Evolutionary conservation across 2,113 vertebrate species (phyloP).

Genomic region (Platichthys flesus): DNA sequence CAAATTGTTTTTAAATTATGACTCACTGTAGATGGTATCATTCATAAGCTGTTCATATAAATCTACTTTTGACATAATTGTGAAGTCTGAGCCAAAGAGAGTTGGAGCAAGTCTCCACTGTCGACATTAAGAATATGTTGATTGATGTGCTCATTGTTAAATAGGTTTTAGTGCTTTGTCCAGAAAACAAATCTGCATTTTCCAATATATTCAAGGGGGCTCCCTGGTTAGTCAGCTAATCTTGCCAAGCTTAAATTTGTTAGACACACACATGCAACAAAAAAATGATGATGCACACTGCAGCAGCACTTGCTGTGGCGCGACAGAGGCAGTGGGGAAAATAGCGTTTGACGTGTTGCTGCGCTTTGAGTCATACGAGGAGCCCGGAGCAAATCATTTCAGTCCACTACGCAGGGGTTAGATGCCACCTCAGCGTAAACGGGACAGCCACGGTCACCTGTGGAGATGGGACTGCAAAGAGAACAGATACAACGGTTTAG

Average conservation of each 20-base stretch:
- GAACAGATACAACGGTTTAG: slow-evolving; percentile 12
- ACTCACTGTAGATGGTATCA: neutral
- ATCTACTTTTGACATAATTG: neutral
- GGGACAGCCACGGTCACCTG: slow-evolving; percentile 32
- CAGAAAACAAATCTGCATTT: slow-evolving; percentile 49
- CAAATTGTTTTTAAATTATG: slow-evolving; percentile 10
- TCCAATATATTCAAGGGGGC: slow-evolving; percentile 33
- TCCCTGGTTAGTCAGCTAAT: slow-evolving; percentile 56
- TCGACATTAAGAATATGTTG: slow-evolving; percentile 25
- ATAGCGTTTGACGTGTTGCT: slow-evolving; percentile 35
- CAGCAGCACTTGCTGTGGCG: slow-evolving; percentile 34
- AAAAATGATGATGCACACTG: slow-evolving; percentile 41
- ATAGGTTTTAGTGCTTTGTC: slow-evolving; percentile 37
- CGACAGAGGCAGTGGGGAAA: slow-evolving; percentile 21
- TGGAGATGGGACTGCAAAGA: slow-evolving; percentile 21
- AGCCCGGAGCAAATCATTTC: slow-evolving; percentile 42
- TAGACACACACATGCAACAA: neutral
- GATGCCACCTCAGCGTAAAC: slow-evolving; percentile 40
- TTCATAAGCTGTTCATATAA: slow-evolving; percentile 9
- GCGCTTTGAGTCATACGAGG: slow-evolving; percentile 36
- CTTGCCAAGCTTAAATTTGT: slow-evolving; percentile 29
- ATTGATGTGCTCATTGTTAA: slow-evolving; percentile 32
- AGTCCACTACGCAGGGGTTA: slow-evolving; percentile 36
- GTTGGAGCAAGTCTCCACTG: neutral
- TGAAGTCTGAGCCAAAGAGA: neutral